Evolutionary conservation across 2,797 vertebrate species (phyloP).

Genomic region (Melanotaenia trifasciata): DNA sequence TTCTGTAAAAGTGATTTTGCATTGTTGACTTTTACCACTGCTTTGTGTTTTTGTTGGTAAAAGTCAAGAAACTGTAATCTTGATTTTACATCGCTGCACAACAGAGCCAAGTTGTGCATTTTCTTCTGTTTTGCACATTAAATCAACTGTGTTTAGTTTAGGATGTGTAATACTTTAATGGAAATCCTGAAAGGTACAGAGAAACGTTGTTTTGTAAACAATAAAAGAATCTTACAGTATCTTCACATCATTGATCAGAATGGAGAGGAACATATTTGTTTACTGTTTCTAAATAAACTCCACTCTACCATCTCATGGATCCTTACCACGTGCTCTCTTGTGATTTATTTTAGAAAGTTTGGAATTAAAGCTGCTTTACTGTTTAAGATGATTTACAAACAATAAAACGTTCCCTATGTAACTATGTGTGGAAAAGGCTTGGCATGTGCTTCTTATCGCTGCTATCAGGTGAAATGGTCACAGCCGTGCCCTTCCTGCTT

Average conservation of each 20-base stretch:
- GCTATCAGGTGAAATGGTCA: slow-evolving; percentile 21
- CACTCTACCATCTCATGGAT: slow-evolving; percentile 59
- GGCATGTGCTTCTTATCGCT: slow-evolving; percentile 13
- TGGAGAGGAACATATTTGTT: slow-evolving; percentile 59
- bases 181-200: slow-evolving; percentile 22
- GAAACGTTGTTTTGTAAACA: slow-evolving; percentile 13
- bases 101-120: slow-evolving; percentile 6
- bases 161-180: slow-evolving; percentile 37
- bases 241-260: slow-evolving; percentile 23
- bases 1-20: slow-evolving; percentile 24
- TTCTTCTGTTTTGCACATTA: slow-evolving; percentile 60
- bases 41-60: slow-evolving; percentile 29
- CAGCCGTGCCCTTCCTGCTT: slow-evolving; percentile 8
- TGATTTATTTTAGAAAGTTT: slow-evolving; percentile 50
- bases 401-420: not conserved
- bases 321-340: slow-evolving; percentile 35
- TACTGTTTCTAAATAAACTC: slow-evolving; percentile 79
- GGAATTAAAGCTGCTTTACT: slow-evolving; percentile 8
- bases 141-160: slow-evolving; percentile 35
- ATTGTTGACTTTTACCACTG: slow-evolving; percentile 26
- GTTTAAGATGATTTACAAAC: not conserved
- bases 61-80: slow-evolving; percentile 22
- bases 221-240: slow-evolving; percentile 24
- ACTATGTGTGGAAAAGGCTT: not conserved
- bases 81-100: slow-evolving; percentile 33